A percentile compares a stretch with the other conserved stretches of the same genome.
phyloP scores from a whole-genome alignment of 1,140 invertebrate species.

The Dreissena polymorpha region DNA sequence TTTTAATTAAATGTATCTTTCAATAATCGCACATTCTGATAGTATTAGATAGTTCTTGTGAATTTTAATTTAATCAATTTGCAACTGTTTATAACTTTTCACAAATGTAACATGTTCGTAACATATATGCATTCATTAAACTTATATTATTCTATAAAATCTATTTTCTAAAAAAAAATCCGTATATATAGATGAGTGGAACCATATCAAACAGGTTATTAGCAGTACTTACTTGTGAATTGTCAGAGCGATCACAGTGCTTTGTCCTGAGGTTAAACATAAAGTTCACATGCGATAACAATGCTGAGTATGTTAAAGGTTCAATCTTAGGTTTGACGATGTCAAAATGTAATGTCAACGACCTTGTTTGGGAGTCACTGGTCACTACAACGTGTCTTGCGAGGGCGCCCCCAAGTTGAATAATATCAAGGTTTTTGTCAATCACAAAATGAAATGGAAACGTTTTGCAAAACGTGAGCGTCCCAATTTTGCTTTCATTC shows the following conservation, averaged over 20 bases:
- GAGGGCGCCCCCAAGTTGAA: constrained; percentile 86
- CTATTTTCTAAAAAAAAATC: too few species aligned
- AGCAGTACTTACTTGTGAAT: constrained; percentile 18
- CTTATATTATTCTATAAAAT: too few species aligned
- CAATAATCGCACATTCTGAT: too few species aligned
- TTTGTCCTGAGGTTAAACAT: constrained; percentile 69
- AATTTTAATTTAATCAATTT: too few species aligned
- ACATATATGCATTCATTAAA: too few species aligned
- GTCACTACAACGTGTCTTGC: constrained; percentile 68
- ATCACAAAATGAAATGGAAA: constrained; percentile 98
- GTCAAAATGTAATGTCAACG: constrained; percentile 64
- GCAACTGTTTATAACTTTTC: too few species aligned
- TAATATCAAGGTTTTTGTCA: constrained; percentile 90
- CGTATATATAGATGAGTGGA: too few species aligned
- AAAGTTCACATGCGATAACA: constrained; percentile 73
- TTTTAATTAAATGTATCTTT: too few species aligned
- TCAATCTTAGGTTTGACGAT: constrained; percentile 68
- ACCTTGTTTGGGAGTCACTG: constrained; percentile 53
- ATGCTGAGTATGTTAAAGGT: constrained; percentile 65
- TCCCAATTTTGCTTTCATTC: constrained; percentile 68
- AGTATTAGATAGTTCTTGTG: too few species aligned
- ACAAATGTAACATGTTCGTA: too few species aligned
- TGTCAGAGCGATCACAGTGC: not conserved
- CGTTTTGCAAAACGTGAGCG: constrained; percentile 92
- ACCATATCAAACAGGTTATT: too few species aligned